Conservation (phyloP, 2,113 vertebrate species). For the Trematomus loennbergii region DNA sequence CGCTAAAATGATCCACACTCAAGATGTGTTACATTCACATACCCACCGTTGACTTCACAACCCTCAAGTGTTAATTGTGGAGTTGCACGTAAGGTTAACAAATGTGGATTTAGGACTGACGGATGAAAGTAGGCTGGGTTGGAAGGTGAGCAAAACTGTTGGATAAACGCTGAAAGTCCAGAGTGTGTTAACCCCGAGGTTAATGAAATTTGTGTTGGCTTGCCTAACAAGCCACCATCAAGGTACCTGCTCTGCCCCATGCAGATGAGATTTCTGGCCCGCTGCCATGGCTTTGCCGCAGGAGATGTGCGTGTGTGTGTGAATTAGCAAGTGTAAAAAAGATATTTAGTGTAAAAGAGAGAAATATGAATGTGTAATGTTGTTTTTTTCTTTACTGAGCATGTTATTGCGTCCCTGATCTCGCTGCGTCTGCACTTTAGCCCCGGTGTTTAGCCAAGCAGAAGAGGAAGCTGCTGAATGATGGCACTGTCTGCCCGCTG, state of each 20-base stretch:
- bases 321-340: slow-evolving; percentile 29
- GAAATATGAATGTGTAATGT: slow-evolving; percentile 24
- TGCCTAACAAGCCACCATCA: slow-evolving; percentile 71
- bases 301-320: slow-evolving; percentile 46
- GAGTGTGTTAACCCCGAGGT: slow-evolving; percentile 70
- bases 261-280: slow-evolving; percentile 66
- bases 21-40: slow-evolving; percentile 20
- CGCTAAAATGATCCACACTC: slow-evolving; percentile 21
- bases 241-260: slow-evolving; percentile 63
- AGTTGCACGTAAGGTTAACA: slow-evolving; percentile 15
- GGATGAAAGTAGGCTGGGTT: slow-evolving; percentile 11
- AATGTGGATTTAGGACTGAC: slow-evolving; percentile 19
- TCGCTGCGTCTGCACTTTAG: slow-evolving; percentile 70
- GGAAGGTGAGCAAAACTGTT: slow-evolving; percentile 18
- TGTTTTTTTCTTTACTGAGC: slow-evolving; percentile 11
- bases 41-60: slow-evolving; percentile 20
- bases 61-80: not conserved
- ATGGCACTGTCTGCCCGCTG: slow-evolving; percentile 73
- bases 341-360: slow-evolving; percentile 51
- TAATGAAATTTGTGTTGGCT: slow-evolving; percentile 77
- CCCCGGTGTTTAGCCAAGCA: slow-evolving; percentile 69
- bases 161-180: slow-evolving; percentile 37
- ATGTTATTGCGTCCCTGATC: slow-evolving; percentile 52
- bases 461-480: slow-evolving; percentile 80
- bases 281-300: slow-evolving; percentile 52